These are phyloP conservation scores for Clupea harengus DNA, from an alignment of 2,113 vertebrate genomes.

Conservation along the genomic window DNA sequence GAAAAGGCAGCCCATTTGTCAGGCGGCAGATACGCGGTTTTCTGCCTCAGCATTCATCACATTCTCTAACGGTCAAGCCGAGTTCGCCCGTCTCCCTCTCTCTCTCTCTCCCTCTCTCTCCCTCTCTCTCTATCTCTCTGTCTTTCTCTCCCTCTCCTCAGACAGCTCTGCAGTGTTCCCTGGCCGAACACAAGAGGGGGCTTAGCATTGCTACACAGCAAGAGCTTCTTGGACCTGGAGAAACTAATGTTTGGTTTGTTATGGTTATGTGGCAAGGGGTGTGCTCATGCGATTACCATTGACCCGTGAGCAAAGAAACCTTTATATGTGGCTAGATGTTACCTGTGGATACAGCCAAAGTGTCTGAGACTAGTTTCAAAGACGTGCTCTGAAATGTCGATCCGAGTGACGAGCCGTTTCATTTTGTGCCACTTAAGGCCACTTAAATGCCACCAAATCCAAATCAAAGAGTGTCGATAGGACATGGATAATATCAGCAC, in stretches of 20 bases:
- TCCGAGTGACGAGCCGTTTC: neutral
- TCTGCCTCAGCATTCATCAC: constrained; percentile 40
- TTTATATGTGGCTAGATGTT: neutral
- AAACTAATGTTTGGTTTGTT: neutral
- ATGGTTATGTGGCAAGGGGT: constrained; percentile 1
- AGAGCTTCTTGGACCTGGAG: neutral
- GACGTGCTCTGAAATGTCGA: neutral
- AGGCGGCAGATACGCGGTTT: constrained; percentile 48
- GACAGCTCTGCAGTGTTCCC: neutral
- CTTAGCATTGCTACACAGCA: neutral
- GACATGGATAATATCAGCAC: constrained; percentile 1
- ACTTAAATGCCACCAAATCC: neutral
- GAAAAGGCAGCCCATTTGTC: constrained; percentile 39
- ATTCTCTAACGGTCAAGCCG: constrained; percentile 46
- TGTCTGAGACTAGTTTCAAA: neutral
- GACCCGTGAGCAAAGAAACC: neutral
- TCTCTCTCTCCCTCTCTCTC: neutral
- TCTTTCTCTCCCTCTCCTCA: constrained; percentile 1
- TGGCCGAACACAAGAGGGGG: constrained; percentile 12
- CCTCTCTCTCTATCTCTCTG: neutral
- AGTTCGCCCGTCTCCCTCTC: constrained; percentile 46
- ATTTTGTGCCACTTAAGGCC: neutral
- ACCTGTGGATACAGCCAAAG: neutral
- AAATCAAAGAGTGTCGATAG: neutral
- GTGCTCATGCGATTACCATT: neutral